A percentile compares a stretch with the other conserved stretches of the same genome.
Conservation (phyloP, 2,888 invertebrate genomes). For the Luperina nickerlii region DNA sequence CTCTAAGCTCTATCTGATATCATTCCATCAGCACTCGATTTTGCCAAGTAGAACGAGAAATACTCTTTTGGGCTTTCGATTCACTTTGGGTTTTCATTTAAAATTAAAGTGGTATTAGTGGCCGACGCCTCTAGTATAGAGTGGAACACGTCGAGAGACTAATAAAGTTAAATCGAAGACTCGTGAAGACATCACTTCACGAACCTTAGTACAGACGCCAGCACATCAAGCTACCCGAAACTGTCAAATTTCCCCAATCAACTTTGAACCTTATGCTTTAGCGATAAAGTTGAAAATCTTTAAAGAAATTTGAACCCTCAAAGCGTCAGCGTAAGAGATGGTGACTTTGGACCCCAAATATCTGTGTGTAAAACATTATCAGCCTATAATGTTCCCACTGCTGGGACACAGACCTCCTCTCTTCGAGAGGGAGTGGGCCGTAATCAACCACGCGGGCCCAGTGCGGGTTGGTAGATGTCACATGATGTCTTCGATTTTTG, state of each 20-base stretch:
- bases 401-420: too few species aligned
- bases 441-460: too few species aligned
- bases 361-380: too few species aligned
- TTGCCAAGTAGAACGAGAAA: background rate
- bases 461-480: too few species aligned
- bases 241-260: too few species aligned
- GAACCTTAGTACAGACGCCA: background rate
- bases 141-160: background rate
- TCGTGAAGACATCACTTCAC: background rate
- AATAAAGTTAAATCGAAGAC: slow-evolving; percentile 5
- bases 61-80: background rate
- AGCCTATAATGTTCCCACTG: too few species aligned
- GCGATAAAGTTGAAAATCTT: background rate
- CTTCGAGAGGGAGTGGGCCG: too few species aligned
- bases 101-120: slow-evolving; percentile 30
- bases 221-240: too few species aligned
- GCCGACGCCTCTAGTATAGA: background rate
- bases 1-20: background rate
- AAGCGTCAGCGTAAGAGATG: background rate
- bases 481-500: too few species aligned
- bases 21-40: background rate
- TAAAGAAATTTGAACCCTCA: background rate
- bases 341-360: background rate
- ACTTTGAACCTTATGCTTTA: too few species aligned
- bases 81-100: slow-evolving; percentile 1